These are phyloP conservation scores for Rostratula benghalensis DNA, from an alignment of 2,113 vertebrate species.

Conservation along the genomic window DNA sequence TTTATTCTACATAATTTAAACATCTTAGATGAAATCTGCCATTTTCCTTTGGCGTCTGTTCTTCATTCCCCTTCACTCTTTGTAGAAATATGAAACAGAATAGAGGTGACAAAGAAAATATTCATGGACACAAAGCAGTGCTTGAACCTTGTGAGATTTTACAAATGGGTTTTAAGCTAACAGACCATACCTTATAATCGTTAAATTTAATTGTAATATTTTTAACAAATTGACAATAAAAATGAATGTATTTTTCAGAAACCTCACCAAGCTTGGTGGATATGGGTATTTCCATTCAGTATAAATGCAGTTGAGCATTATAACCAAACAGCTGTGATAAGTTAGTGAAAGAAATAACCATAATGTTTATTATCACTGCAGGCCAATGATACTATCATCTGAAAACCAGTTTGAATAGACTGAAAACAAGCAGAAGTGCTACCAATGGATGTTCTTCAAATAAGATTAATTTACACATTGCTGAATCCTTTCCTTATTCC, in stretches of 20 bases:
- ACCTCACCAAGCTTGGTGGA: neutral
- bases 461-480: neutral
- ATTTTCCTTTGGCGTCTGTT: neutral
- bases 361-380: neutral
- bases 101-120: neutral
- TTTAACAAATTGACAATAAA: neutral
- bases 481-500: neutral
- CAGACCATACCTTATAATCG: neutral
- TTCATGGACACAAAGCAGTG: neutral
- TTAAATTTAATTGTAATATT: neutral
- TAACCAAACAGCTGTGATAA: neutral
- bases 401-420: neutral
- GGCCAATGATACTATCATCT: neutral
- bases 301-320: neutral
- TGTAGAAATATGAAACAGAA: neutral
- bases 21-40: neutral
- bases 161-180: neutral
- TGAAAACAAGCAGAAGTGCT: neutral
- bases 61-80: neutral
- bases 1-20: neutral
- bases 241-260: neutral
- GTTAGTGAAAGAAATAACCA: neutral
- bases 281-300: neutral
- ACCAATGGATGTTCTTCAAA: neutral
- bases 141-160: neutral